Percentiles rank a stretch among this genome's conserved stretches.
Conservation (phyloP, 2,888 invertebrate genomes). For the Hyposoter dolosus region DNA sequence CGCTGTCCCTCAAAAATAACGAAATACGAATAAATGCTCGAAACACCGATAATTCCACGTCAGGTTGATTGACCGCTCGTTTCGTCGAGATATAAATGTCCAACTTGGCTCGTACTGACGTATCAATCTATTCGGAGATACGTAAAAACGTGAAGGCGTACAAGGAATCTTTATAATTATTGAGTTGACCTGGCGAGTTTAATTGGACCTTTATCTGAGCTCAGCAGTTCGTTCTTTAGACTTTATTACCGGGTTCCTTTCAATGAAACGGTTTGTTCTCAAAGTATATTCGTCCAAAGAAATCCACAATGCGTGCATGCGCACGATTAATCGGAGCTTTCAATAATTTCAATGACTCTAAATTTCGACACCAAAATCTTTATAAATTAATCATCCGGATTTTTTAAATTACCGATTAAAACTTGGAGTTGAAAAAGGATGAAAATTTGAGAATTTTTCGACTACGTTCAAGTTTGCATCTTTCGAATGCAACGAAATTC, state of each 20-base stretch:
- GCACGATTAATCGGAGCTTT: too few species aligned
- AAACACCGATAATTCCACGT: conserved; percentile 8
- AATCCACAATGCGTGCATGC: not conserved
- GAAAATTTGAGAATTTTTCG: too few species aligned
- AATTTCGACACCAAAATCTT: too few species aligned
- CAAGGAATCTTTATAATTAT: conserved; percentile 75
- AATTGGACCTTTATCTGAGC: conserved; percentile 79
- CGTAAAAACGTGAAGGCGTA: conserved; percentile 48
- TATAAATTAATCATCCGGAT: too few species aligned
- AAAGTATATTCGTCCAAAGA: conserved; percentile 36
- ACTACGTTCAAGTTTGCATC: too few species aligned
- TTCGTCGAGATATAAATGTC: conserved; percentile 22
- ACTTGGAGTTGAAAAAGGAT: too few species aligned
- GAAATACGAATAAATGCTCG: not conserved
- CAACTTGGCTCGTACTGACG: not conserved
- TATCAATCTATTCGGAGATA: conserved; percentile 1
- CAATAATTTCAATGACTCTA: too few species aligned
- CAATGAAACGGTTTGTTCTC: conserved; percentile 55
- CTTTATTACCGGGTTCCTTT: conserved; percentile 69
- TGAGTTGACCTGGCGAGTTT: conserved; percentile 77
- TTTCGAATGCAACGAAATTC: too few species aligned
- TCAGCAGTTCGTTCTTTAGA: conserved; percentile 69
- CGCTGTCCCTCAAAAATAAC: not conserved
- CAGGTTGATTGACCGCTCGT: conserved; percentile 65
- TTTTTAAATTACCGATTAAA: too few species aligned